Percentiles rank a stretch among this genome's conserved stretches.
These are phyloP conservation scores for Solenopsis fugax DNA, from an alignment of 1,140 invertebrate genomes.

Conservation along the genomic window DNA sequence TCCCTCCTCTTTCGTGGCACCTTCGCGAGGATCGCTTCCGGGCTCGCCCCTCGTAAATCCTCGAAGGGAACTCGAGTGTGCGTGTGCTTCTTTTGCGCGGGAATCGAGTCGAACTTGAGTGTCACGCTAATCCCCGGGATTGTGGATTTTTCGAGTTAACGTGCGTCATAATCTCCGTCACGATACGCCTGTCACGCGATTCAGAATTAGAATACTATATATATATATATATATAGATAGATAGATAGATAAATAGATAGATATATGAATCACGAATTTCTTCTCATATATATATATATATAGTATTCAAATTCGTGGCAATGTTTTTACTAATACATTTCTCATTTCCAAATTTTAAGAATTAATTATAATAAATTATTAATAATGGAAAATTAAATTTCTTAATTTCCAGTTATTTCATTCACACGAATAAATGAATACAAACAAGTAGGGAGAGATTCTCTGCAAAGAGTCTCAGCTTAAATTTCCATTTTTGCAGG, in stretches of 20 bases:
- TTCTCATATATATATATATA: neutral
- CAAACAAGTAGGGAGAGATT: neutral
- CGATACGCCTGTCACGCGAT: neutral
- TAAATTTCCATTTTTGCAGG: neutral
- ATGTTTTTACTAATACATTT: neutral
- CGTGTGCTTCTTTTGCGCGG: slow-evolving; percentile 16
- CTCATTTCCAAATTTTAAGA: neutral
- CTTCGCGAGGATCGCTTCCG: slow-evolving; percentile 48
- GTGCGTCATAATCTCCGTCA: slow-evolving; percentile 16
- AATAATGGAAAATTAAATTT: neutral
- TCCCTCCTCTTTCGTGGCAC: slow-evolving; percentile 44
- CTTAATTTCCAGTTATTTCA: neutral
- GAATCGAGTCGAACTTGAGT: slow-evolving; percentile 31
- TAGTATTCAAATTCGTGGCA: neutral
- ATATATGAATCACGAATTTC: no score
- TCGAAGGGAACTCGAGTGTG: slow-evolving; percentile 6
- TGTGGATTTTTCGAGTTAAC: slow-evolving; percentile 7
- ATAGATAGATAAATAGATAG: no score
- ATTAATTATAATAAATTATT: slow-evolving; percentile 4
- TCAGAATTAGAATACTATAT: neutral
- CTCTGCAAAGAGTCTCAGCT: neutral
- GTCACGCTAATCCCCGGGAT: slow-evolving; percentile 18
- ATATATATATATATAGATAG: neutral
- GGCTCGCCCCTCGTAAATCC: slow-evolving; percentile 44
- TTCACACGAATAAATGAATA: neutral